These are phyloP conservation scores for Actias luna DNA, from an alignment of 2,888 invertebrate species.

Conservation along the genomic window DNA sequence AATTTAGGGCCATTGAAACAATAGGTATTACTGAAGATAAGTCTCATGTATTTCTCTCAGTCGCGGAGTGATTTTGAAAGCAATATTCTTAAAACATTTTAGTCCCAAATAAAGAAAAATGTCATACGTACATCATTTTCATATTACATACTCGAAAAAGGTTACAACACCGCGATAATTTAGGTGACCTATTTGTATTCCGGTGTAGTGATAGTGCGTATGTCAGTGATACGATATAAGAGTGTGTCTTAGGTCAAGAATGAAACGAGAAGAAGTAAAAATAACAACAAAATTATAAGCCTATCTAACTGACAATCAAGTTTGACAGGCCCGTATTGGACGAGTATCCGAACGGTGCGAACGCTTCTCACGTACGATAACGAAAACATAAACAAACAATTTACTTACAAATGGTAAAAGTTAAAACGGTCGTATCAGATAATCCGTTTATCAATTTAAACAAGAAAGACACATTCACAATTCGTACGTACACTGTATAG, in stretches of 20 bases:
- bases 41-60: no score
- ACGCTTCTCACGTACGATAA: background rate
- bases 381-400: conserved; percentile 17
- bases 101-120: no score
- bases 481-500: conserved; percentile 1
- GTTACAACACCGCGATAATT: no score
- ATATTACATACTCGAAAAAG: no score
- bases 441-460: background rate
- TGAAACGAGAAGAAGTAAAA: background rate
- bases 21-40: no score
- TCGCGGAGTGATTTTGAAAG: no score
- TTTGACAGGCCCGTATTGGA: background rate
- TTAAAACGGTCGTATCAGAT: conserved; percentile 17
- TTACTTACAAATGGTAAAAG: conserved; percentile 25
- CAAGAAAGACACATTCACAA: conserved; percentile 5
- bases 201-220: no score
- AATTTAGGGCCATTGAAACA: no score
- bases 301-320: conserved; percentile 8
- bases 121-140: no score
- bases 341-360: background rate
- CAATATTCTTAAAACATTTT: no score
- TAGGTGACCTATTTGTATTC: no score
- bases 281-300: background rate
- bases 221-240: background rate
- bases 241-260: background rate